Percentiles rank a stretch among this genome's conserved stretches.
These are phyloP conservation scores for Cephalotes varians DNA, from an alignment of 2,888 invertebrate genomes.

Conservation along the genomic window DNA sequence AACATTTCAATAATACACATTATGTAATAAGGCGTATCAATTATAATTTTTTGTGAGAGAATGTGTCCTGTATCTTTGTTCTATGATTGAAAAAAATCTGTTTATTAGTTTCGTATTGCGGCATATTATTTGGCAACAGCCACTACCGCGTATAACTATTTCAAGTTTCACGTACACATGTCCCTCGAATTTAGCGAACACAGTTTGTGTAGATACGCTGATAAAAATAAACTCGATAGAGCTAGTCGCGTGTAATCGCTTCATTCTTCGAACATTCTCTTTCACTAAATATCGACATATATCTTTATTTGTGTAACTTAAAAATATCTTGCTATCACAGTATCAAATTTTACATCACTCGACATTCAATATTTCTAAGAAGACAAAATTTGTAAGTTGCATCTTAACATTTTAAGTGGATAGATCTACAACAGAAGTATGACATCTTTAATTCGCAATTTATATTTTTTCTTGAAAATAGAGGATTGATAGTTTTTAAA, in stretches of 20 bases:
- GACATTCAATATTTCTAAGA: neutral
- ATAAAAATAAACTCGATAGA: conserved; percentile 39
- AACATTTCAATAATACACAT: neutral
- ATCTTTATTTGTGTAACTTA: neutral
- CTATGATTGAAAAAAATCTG: conserved; percentile 2
- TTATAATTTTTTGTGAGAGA: conserved; percentile 10
- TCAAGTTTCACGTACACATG: conserved; percentile 41
- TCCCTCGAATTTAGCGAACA: conserved; percentile 13
- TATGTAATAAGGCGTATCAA: neutral
- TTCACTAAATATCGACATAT: neutral
- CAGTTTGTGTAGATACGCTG: neutral
- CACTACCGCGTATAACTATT: conserved; percentile 53
- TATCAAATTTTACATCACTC: neutral
- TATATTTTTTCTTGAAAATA: neutral
- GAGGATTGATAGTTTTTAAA: neutral
- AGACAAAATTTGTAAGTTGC: neutral
- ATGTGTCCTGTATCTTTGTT: neutral
- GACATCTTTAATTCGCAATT: neutral
- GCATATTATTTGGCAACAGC: conserved; percentile 50
- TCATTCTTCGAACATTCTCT: neutral
- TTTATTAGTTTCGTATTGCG: neutral
- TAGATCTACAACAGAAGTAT: neutral
- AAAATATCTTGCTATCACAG: neutral
- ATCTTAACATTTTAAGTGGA: neutral
- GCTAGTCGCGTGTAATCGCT: neutral